These are phyloP conservation scores for Aegotheles bennettii DNA, from an alignment of 2,113 vertebrate genomes.

Conservation along the genomic window DNA sequence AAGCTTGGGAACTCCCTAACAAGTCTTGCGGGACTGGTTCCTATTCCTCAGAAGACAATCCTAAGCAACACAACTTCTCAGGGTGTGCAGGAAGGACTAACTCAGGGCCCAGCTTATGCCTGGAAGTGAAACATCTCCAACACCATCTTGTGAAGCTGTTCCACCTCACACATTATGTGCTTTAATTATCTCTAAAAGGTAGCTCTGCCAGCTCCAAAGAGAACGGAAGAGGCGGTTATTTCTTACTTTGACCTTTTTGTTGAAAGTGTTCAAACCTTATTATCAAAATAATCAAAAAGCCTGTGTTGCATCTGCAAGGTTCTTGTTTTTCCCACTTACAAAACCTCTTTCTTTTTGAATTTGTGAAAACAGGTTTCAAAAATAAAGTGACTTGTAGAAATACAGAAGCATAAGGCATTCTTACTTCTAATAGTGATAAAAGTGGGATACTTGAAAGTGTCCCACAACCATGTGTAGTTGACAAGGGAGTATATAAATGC, in stretches of 20 bases:
- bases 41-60: neutral
- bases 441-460: neutral
- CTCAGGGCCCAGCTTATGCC: neutral
- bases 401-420: neutral
- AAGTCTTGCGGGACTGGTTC: neutral
- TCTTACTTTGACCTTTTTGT: neutral
- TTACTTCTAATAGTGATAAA: neutral
- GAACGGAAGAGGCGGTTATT: neutral
- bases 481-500: neutral
- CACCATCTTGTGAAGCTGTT: neutral
- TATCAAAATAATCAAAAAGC: neutral
- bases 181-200: neutral
- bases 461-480: neutral
- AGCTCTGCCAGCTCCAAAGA: neutral
- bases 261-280: neutral
- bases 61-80: rapidly evolving
- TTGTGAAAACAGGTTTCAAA: neutral
- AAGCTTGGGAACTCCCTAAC: neutral
- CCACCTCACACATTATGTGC: neutral
- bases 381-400: neutral
- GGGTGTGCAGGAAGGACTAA: neutral
- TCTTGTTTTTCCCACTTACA: neutral
- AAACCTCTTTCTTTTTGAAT: neutral
- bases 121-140: neutral
- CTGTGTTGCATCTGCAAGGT: neutral